Evolutionary conservation across 2,888 invertebrate species (phyloP).

Genomic region (Nasonovia ribisnigri): DNA sequence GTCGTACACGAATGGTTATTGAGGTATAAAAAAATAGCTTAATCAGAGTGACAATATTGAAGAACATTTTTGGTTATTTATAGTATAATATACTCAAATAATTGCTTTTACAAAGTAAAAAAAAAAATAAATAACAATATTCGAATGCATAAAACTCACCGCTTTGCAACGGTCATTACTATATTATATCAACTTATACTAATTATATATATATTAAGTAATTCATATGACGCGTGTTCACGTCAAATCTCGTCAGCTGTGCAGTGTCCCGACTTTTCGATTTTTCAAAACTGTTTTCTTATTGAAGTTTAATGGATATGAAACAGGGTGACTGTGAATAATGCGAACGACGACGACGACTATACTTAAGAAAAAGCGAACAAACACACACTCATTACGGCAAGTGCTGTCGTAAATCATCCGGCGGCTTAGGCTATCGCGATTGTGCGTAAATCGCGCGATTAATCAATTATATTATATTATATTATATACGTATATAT

Average conservation of each 20-base stretch:
- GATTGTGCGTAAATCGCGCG: conserved; percentile 41
- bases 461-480: conserved; percentile 29
- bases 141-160: not conserved
- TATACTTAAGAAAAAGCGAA: not conserved
- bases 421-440: not conserved
- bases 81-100: too few species aligned
- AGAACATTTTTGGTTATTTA: too few species aligned
- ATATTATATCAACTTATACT: not conserved
- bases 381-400: not conserved
- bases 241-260: not conserved
- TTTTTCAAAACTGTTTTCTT: not conserved
- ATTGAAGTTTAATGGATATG: not conserved
- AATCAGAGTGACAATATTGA: too few species aligned
- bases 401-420: conserved; percentile 38
- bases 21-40: too few species aligned
- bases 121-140: not conserved
- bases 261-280: not conserved
- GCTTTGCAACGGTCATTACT: not conserved
- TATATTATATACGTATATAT: too few species aligned
- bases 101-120: not conserved
- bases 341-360: not conserved
- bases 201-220: too few species aligned
- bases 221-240: not conserved
- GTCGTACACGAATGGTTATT: too few species aligned
- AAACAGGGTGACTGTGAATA: not conserved